Evolutionary conservation across 2,888 invertebrate genomes (phyloP), one percentile per base, ranked within the genome.

Genomic region (Strigamia maritima): DNA sequence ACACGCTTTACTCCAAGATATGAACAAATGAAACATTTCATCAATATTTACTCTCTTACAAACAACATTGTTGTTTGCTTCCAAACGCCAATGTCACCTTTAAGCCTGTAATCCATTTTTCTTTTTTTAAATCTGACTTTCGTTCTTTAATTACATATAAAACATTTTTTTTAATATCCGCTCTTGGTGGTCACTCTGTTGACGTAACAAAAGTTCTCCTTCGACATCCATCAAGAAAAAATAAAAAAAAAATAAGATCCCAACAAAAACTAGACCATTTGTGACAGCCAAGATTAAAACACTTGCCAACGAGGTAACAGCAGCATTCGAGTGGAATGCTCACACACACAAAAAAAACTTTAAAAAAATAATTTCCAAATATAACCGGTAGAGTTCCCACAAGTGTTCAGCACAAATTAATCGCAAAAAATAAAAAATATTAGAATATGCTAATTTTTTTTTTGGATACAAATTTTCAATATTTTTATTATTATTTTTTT

Each of bases 221-320:
- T 70, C 70, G 70, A 70, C 70, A 70, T 70, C 28, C 26, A 70
- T 70, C 70, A 70, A 28, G 28, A 26, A 16, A 70, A 70, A 70
- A 70, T 28, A 26, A n/a, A 26, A 10, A 70, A 16, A 70, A 70
- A 70, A 70, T 4, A 28, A 70, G 10, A 70, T 8, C 24, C 70
- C 26, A 70, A 70, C 70, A 70, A 70, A 70, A 70, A 70, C 16
- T 70, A 26, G 70, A 10, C 70, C 70, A 70, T 70, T 70, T 70
- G 70, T 70, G 70, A 70, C 70, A 70, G 70, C 70, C 28, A 70
- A 70, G 70, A 70, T 70, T 70, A 70, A 70, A 70, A 70, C 70
- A 70, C 70, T 70, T 70, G 70, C 70, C 70, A 70, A 70, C 70
- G 70, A 70, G 70, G 70, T 70, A 70, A 70, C 70, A 28, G 70